phyloP scores from a whole-genome alignment of 2,797 vertebrate genomes.

The Smutsia gigantea region DNA sequence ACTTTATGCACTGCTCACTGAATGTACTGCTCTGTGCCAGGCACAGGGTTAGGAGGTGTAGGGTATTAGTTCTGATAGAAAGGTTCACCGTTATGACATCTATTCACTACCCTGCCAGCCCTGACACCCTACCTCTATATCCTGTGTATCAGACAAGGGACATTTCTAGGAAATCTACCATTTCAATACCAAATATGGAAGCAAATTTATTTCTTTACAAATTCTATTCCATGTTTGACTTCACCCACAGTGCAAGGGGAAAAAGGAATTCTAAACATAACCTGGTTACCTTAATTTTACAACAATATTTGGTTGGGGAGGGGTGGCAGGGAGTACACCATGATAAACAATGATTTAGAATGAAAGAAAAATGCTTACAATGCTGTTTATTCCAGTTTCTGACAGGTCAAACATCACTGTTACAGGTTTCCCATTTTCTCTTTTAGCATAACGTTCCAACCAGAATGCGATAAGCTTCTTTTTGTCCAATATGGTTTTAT shows the following conservation, averaged over 20 bases:
- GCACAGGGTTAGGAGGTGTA: neutral
- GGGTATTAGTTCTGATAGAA: neutral
- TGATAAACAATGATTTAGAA: constrained; percentile 49
- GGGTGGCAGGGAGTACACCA: neutral
- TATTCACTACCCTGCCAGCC: neutral
- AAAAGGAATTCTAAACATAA: neutral
- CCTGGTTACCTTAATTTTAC: neutral
- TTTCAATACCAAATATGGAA: constrained; percentile 1
- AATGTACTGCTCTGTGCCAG: neutral
- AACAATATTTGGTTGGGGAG: neutral
- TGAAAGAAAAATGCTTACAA: constrained; percentile 90
- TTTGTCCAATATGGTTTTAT: constrained; percentile 93
- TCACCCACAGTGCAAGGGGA: neutral
- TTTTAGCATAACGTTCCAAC: constrained; percentile 95
- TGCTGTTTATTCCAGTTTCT: constrained; percentile 95
- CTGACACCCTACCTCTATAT: neutral
- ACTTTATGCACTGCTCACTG: neutral
- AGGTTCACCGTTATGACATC: neutral
- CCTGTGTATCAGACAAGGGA: neutral
- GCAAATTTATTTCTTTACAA: constrained; percentile 36
- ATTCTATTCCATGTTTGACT: constrained; percentile 14
- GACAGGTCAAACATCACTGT: constrained; percentile 98
- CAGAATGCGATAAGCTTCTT: constrained; percentile 98
- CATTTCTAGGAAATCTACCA: constrained; percentile 11
- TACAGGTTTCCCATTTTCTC: constrained; percentile 95